phyloP scores from a whole-genome alignment of 92 coral and sea anemone species.

The Galaxea fascicularis region DNA sequence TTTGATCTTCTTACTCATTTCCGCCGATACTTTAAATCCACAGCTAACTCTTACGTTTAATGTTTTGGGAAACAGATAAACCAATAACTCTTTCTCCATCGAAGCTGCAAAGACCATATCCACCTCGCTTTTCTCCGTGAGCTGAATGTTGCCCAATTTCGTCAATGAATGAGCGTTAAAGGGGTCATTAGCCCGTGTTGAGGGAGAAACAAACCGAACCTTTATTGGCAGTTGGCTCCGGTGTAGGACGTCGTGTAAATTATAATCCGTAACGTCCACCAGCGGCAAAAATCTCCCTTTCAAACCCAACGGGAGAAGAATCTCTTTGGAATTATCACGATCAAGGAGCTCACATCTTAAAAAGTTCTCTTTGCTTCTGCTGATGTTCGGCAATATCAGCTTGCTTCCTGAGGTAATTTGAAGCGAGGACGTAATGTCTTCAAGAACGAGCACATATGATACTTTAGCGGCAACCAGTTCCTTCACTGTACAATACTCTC shows the following conservation, averaged over 20 bases:
- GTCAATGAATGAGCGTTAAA: conserved; percentile 19
- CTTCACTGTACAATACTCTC: conserved; percentile 30
- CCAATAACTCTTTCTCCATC: not conserved
- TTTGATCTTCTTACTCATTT: not conserved
- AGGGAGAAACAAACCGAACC: conserved; percentile 50
- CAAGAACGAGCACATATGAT: conserved; percentile 55
- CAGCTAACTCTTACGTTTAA: not conserved
- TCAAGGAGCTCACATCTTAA: conserved; percentile 47
- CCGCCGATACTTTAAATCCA: conserved; percentile 1
- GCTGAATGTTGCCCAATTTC: conserved; percentile 41
- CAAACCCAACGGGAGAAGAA: conserved; percentile 48
- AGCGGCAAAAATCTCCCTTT: conserved; percentile 70
- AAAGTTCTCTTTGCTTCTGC: conserved; percentile 12
- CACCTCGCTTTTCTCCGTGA: conserved; percentile 56
- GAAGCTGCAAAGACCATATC: conserved; percentile 61
- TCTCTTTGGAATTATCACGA: not conserved
- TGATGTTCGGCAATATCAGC: conserved; percentile 29
- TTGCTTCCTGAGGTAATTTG: conserved; percentile 51
- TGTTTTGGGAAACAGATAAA: conserved; percentile 24
- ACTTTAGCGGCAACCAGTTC: conserved; percentile 53
- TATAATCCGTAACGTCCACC: conserved; percentile 47
- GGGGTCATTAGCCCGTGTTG: not conserved
- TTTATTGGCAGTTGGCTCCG: conserved; percentile 38
- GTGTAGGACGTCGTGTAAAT: conserved; percentile 57
- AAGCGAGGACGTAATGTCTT: conserved; percentile 52